Base-by-base conservation (phyloP, 2,113 vertebrate species). In the Arizona elegans region DNA sequence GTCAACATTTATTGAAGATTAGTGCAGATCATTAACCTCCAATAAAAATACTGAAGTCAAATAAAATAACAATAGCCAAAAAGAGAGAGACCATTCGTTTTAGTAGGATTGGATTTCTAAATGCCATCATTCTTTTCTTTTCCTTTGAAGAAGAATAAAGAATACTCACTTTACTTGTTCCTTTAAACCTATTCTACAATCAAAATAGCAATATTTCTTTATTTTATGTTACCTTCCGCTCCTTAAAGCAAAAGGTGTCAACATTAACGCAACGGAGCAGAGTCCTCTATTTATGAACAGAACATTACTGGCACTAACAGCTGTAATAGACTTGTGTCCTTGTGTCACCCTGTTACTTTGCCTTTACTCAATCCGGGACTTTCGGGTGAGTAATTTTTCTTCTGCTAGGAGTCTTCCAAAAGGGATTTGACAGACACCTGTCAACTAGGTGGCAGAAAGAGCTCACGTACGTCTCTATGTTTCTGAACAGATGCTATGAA, bases 261-360 rank as follows among this genome's bases (percentile, higher is more conserved):
- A 92, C 87, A 94, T 65, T 92, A 97, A 95, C 91, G 94, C 95
- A 93, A 93, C 59, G 87, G 95, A 95, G 96, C 94, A 62, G 56
- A 19, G 96, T 96, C 89, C 89, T 94, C 58, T 94, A 95, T 95
- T 93, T 96, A 95, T 96, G 96, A 97, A 97, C n/a, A 90, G 88
- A 86, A 92, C 90, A 81, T 59, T 65, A 38, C 19, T 89, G 95
- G 3, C 94, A 87, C 1, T 89, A 95, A 56, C 93, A 93, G 87
- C 90, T 56, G 55, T 62, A 94, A 92, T 87, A 88, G 88, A 9
- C 85, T 89, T 86, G 70, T 43, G 54, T 87, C 92, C 94, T 95
- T 86, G 89, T 52, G 87, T 92, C 93, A 95, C 92, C 89, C 94
- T 19, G 0, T 9, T 0, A 0, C 29, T 90, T 93, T 96, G 92